A percentile compares a stretch with the other conserved stretches of the same genome.
phyloP scores from a whole-genome alignment of 1,140 invertebrate species.

The Drosophila bipectinata region DNA sequence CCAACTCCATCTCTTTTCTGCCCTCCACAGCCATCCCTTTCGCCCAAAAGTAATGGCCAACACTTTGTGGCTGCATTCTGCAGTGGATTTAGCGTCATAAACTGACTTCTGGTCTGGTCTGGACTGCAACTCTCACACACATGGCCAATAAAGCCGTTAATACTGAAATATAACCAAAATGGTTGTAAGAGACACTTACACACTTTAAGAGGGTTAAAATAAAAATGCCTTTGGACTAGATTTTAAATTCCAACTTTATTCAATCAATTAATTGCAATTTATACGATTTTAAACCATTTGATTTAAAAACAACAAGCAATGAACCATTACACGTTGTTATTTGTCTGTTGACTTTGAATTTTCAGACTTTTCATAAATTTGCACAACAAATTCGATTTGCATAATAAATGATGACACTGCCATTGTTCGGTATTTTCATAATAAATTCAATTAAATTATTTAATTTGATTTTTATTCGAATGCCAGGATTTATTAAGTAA shows the following conservation, averaged over 20 bases:
- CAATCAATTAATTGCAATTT: background rate
- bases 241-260: background rate
- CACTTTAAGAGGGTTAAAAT: background rate
- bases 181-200: background rate
- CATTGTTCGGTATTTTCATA: conserved; percentile 27
- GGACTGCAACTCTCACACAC: conserved; percentile 7
- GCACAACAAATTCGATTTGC: conserved; percentile 56
- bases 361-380: conserved; percentile 39
- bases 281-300: background rate
- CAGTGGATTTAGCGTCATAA: conserved; percentile 53
- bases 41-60: conserved; percentile 26
- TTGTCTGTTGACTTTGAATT: conserved; percentile 67
- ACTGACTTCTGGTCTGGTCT: conserved; percentile 34
- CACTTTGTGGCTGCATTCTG: conserved; percentile 56
- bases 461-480: conserved; percentile 19
- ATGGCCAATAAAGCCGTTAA: conserved; percentile 46
- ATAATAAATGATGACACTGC: conserved; percentile 56
- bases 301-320: conserved; percentile 1
- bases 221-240: background rate
- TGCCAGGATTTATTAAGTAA: conserved; percentile 21
- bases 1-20: conserved; percentile 1
- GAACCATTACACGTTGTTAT: conserved; percentile 2
- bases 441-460: conserved; percentile 26
- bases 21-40: background rate
- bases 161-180: conserved; percentile 52